Evolutionary conservation across 1,140 invertebrate genomes (phyloP).

Genomic region (Macrocentrus cingulum): DNA sequence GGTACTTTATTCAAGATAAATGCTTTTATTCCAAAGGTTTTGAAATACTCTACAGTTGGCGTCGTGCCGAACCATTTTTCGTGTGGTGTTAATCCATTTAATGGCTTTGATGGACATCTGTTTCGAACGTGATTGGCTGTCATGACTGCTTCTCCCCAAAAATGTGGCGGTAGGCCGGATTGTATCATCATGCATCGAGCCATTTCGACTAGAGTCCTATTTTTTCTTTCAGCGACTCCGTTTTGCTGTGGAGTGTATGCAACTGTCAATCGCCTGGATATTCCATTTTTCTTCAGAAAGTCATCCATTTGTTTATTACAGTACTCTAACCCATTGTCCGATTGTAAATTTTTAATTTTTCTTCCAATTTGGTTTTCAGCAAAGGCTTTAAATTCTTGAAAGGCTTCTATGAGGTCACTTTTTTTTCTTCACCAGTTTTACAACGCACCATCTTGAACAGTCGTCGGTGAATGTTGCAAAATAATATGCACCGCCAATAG

Average conservation of each 20-base stretch:
- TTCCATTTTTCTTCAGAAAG: slow-evolving; percentile 15
- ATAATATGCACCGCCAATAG: slow-evolving; percentile 43
- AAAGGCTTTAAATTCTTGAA: slow-evolving; percentile 33
- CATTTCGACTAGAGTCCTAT: slow-evolving; percentile 35
- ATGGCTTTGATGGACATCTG: slow-evolving; percentile 9
- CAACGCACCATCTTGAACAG: slow-evolving; percentile 34
- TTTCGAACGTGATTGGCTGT: slow-evolving; percentile 31
- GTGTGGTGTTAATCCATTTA: slow-evolving; percentile 27
- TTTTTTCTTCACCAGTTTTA: slow-evolving; percentile 37
- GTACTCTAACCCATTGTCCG: slow-evolving; percentile 39
- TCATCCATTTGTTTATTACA: slow-evolving; percentile 19
- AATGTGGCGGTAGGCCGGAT: slow-evolving; percentile 14
- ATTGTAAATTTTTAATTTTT: slow-evolving; percentile 33
- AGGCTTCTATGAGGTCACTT: slow-evolving; percentile 26
- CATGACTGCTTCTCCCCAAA: slow-evolving; percentile 33
- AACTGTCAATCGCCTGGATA: slow-evolving; percentile 4
- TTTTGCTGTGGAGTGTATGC: slow-evolving; percentile 36
- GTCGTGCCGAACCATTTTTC: slow-evolving; percentile 29
- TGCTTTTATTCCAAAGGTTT: slow-evolving; percentile 30
- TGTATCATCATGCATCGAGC: slow-evolving; percentile 34
- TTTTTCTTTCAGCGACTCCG: slow-evolving; percentile 38
- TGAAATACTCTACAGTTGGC: slow-evolving; percentile 24
- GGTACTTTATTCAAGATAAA: slow-evolving; percentile 30
- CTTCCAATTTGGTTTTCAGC: slow-evolving; percentile 32
- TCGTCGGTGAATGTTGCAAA: slow-evolving; percentile 49